Conservation (phyloP, 2,113 vertebrate genomes). For the Miniopterus natalensis region DNA sequence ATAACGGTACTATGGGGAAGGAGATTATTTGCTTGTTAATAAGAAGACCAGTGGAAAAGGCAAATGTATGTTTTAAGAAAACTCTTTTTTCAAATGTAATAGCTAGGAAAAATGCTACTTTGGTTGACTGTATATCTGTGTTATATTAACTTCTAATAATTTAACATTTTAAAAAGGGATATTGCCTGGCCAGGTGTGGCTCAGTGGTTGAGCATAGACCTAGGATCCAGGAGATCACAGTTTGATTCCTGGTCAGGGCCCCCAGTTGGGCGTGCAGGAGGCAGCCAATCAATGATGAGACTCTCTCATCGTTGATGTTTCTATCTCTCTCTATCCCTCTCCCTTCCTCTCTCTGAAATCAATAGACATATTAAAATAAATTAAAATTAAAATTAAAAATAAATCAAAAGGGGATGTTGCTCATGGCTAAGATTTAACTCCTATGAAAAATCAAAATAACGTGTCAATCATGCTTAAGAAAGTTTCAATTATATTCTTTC, state of each 20-base stretch:
- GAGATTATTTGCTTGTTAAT: not conserved
- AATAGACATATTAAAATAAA: no score
- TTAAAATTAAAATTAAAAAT: no score
- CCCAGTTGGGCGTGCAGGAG: no score
- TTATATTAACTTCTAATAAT: conserved; percentile 16
- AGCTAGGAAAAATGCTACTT: not conserved
- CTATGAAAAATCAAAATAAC: not conserved
- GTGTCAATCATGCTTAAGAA: not conserved
- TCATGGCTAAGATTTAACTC: not conserved
- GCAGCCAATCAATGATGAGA: no score
- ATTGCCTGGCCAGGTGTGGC: no score
- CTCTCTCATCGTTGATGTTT: no score
- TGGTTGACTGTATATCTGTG: not conserved
- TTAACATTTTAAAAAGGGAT: conserved; percentile 25
- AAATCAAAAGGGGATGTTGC: not conserved
- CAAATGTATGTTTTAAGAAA: not conserved
- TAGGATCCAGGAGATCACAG: no score
- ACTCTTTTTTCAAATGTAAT: not conserved
- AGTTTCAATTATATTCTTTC: conserved; percentile 13
- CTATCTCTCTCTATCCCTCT: no score
- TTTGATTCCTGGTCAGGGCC: no score
- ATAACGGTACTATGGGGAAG: not conserved
- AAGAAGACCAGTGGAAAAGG: not conserved
- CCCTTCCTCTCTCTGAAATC: no score
- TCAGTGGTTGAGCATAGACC: no score